A percentile compares a stretch with the other conserved stretches of the same genome.
These are phyloP conservation scores for Volucella inanis DNA, from an alignment of 2,888 invertebrate genomes.

Conservation along the genomic window DNA sequence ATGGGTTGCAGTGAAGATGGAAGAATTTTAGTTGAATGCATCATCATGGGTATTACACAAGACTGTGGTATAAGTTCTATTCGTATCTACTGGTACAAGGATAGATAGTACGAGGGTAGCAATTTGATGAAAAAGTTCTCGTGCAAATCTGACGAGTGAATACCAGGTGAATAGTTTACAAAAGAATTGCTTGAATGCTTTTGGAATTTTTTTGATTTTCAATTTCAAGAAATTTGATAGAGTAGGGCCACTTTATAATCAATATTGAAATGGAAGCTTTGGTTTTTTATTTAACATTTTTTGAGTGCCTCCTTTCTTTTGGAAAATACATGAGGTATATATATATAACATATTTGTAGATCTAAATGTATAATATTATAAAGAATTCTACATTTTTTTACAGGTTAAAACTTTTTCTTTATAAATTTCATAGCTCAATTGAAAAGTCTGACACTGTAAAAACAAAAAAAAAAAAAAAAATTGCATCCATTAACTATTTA, in stretches of 20 bases:
- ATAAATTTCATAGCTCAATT: no score
- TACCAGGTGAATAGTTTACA: conserved; percentile 49
- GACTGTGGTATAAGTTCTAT: neutral
- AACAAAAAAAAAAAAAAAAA: no score
- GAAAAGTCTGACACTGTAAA: no score
- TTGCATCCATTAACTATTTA: no score
- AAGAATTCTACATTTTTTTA: no score
- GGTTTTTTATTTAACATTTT: conserved; percentile 37
- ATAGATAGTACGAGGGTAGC: conserved; percentile 13
- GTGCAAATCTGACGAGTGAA: conserved; percentile 19
- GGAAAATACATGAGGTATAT: no score
- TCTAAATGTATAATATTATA: no score
- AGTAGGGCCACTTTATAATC: conserved; percentile 17
- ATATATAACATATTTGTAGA: no score
- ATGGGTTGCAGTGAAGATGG: conserved; percentile 54
- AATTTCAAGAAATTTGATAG: conserved; percentile 59
- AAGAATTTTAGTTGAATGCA: conserved; percentile 68
- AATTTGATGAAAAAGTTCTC: conserved; percentile 66
- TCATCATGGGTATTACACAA: conserved; percentile 63
- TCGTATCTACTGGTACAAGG: conserved; percentile 9
- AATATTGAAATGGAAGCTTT: neutral
- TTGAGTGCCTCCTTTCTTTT: no score
- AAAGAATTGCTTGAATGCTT: conserved; percentile 49
- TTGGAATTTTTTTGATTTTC: conserved; percentile 48
- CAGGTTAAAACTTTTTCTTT: no score